Percentiles rank a stretch among this genome's conserved stretches.
Conservation (phyloP, 1,140 invertebrate species). For the Gerris buenoi region DNA sequence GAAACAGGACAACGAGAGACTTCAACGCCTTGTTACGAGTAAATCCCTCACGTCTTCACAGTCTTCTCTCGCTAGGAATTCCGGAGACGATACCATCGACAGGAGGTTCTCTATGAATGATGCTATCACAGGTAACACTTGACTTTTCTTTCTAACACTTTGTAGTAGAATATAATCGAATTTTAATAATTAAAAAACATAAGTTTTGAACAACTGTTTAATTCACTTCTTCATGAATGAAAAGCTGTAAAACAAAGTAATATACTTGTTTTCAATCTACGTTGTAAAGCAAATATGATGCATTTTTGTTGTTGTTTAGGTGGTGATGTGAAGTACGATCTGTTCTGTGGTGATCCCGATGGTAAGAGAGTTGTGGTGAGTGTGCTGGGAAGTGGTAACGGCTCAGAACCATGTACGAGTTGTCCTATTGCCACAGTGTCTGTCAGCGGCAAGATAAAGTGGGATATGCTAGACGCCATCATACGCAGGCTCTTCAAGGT, state of each 20-base stretch:
- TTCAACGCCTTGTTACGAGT: conserved; percentile 72
- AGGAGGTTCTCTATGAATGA: conserved; percentile 43
- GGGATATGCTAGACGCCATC: conserved; percentile 84
- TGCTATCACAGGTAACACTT: conserved; percentile 15
- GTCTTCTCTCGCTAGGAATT: conserved; percentile 42
- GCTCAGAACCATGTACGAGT: conserved; percentile 45
- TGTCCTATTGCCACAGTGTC: conserved; percentile 70
- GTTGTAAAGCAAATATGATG: neutral
- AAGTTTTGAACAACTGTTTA: no score
- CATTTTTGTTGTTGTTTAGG: conserved; percentile 2
- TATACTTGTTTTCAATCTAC: no score
- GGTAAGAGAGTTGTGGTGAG: conserved; percentile 71
- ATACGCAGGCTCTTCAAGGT: conserved; percentile 80
- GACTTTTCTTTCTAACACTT: no score
- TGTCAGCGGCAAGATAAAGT: conserved; percentile 82
- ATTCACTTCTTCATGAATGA: no score
- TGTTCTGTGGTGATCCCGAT: conserved; percentile 42
- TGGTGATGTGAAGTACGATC: conserved; percentile 19
- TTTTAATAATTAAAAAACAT: no score
- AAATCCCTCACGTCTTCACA: conserved; percentile 67
- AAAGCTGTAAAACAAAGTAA: no score
- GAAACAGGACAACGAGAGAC: conserved; percentile 89
- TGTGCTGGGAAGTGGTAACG: conserved; percentile 52
- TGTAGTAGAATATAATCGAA: no score
- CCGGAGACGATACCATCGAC: conserved; percentile 30